These are phyloP conservation scores for Himantopus leucocephalus DNA, from an alignment of 2,113 vertebrate genomes.

Conservation along the genomic window DNA sequence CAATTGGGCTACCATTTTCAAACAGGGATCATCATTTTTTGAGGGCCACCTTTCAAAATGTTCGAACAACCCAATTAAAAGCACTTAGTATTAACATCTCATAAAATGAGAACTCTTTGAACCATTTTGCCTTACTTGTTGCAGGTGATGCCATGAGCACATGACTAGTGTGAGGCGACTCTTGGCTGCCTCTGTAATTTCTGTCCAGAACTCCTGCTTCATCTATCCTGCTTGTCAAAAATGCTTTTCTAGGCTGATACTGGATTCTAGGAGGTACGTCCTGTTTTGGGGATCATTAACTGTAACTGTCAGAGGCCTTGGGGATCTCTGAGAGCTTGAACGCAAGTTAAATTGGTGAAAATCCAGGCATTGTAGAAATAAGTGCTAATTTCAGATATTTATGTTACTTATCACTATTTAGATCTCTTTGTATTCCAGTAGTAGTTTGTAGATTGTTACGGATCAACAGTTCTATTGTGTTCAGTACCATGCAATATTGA, in stretches of 20 bases:
- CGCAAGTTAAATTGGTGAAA: not conserved
- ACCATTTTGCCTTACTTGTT: not conserved
- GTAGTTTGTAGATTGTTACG: not conserved
- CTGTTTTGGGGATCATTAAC: not conserved
- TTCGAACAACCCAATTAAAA: not conserved
- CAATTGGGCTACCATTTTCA: not conserved
- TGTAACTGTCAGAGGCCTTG: not conserved
- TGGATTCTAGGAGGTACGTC: slow-evolving; percentile 69
- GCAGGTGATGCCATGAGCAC: slow-evolving; percentile 30
- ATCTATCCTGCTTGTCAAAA: slow-evolving; percentile 78
- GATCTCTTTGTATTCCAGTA: not conserved
- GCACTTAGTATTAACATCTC: not conserved
- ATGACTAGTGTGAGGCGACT: slow-evolving; percentile 71
- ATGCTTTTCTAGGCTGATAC: slow-evolving; percentile 73
- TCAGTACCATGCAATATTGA: not conserved
- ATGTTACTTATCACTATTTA: not conserved
- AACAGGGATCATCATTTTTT: not conserved
- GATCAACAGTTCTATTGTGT: not conserved
- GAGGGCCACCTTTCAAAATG: not conserved
- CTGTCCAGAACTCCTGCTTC: slow-evolving; percentile 77
- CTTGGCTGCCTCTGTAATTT: slow-evolving; percentile 78
- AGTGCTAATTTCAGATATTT: not conserved
- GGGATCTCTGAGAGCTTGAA: not conserved
- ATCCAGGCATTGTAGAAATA: not conserved
- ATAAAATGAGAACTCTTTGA: not conserved